Conservation (phyloP, 2,797 vertebrate genomes). For the Phrynocephalus vlangalii region DNA sequence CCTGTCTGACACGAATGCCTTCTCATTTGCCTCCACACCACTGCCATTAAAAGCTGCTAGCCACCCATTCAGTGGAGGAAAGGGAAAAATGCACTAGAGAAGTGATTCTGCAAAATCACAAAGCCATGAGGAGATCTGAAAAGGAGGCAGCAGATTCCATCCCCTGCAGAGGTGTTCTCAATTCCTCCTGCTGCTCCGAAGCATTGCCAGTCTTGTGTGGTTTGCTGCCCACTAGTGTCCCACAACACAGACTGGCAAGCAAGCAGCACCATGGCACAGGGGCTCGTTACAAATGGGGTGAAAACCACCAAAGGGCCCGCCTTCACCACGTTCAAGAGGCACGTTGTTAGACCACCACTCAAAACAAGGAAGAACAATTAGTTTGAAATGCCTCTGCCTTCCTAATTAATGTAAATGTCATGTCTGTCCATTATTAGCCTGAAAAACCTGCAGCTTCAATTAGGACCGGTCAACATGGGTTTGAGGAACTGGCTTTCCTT, state of each 20-base stretch:
- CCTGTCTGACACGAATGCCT: conserved; percentile 1
- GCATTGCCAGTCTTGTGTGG: conserved; percentile 56
- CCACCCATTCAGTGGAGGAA: rapidly evolving
- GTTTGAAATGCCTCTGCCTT: background rate
- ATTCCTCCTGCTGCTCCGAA: conserved; percentile 10
- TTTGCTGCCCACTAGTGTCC: conserved; percentile 84
- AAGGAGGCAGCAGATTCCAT: background rate
- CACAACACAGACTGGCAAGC: conserved; percentile 44
- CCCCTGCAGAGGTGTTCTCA: background rate
- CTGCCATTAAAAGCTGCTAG: background rate
- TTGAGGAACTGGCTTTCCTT: conserved; percentile 9
- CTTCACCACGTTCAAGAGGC: background rate
- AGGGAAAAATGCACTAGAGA: background rate
- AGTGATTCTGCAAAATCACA: background rate
- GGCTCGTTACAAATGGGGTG: background rate
- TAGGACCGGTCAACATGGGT: conserved; percentile 1
- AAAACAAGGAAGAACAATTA: rapidly evolving
- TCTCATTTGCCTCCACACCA: background rate
- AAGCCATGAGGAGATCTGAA: background rate
- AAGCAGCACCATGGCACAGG: conserved; percentile 38
- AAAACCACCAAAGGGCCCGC: background rate
- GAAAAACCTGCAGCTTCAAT: conserved; percentile 14
- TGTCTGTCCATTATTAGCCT: conserved; percentile 46
- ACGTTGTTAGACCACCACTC: conserved; percentile 3
- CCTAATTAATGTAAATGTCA: conserved; percentile 3